These are phyloP conservation scores for Coryphaenoides rupestris DNA, from an alignment of 2,113 vertebrate species.

Conservation along the genomic window DNA sequence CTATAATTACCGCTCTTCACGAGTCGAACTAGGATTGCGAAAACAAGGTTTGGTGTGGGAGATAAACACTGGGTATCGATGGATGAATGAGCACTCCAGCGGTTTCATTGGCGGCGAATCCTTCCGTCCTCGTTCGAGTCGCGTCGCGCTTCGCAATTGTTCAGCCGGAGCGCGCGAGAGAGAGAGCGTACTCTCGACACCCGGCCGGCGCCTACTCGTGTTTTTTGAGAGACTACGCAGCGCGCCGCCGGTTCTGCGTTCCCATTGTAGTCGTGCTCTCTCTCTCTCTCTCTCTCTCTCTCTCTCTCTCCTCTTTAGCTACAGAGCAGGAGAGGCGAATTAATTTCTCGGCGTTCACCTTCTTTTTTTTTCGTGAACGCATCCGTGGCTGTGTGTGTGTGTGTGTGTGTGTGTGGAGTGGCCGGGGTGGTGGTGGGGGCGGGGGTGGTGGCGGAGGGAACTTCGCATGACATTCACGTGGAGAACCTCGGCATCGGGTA, in stretches of 20 bases:
- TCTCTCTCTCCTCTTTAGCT: slow-evolving; percentile 12
- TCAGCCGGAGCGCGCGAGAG: slow-evolving; percentile 19
- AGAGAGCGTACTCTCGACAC: background rate
- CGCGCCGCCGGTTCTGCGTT: slow-evolving; percentile 20
- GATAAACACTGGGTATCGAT: slow-evolving; percentile 1
- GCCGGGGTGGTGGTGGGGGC: no score
- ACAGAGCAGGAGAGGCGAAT: slow-evolving; percentile 11
- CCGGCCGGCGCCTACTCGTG: slow-evolving; percentile 1
- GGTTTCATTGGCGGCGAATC: slow-evolving; percentile 16
- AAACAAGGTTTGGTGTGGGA: background rate
- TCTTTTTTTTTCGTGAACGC: no score
- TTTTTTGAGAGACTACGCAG: slow-evolving; percentile 3
- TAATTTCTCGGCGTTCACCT: slow-evolving; percentile 11
- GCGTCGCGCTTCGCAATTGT: slow-evolving; percentile 9
- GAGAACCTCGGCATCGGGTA: no score
- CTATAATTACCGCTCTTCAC: slow-evolving; percentile 8
- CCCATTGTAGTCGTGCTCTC: slow-evolving; percentile 28
- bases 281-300: no score
- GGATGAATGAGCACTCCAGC: background rate
- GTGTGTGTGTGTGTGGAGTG: no score
- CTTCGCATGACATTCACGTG: no score
- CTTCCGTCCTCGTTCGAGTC: slow-evolving; percentile 3
- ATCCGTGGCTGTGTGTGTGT: no score
- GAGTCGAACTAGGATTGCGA: background rate
- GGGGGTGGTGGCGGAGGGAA: no score